A percentile compares a stretch with the other conserved stretches of the same genome.
Evolutionary conservation across 2,888 invertebrate genomes (phyloP).

Genomic region (Antheraea assamensis): DNA sequence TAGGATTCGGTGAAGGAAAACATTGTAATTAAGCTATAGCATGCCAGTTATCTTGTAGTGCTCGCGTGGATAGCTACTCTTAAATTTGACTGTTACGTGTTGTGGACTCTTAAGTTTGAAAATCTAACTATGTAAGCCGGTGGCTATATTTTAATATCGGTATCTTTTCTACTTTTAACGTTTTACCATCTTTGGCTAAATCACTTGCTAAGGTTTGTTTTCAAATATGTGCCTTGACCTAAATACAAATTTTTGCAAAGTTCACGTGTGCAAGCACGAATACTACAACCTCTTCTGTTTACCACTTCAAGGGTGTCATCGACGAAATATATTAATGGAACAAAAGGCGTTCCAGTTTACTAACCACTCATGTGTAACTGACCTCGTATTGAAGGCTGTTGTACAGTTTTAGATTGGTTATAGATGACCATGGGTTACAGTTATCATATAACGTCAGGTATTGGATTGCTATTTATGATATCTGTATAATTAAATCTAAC

Average conservation of each 20-base stretch:
- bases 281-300: not conserved
- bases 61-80: not conserved
- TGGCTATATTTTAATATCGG: not conserved
- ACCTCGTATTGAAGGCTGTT: not conserved
- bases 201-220: not conserved
- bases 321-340: not conserved
- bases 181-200: not conserved
- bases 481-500: not conserved
- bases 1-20: not conserved
- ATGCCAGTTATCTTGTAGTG: not conserved
- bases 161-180: not conserved
- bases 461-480: not conserved
- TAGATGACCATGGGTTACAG: constrained; percentile 1
- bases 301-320: not conserved
- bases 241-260: not conserved
- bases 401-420: not conserved
- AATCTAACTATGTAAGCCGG: not conserved
- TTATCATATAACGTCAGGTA: not conserved
- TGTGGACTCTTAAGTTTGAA: not conserved
- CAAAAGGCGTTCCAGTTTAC: not conserved
- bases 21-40: not conserved
- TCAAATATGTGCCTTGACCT: not conserved
- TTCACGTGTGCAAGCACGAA: not conserved
- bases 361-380: not conserved
- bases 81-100: too few relatives aligned